phyloP scores from a whole-genome alignment of 2,113 vertebrate genomes.

The Prochilodus magdalenae region DNA sequence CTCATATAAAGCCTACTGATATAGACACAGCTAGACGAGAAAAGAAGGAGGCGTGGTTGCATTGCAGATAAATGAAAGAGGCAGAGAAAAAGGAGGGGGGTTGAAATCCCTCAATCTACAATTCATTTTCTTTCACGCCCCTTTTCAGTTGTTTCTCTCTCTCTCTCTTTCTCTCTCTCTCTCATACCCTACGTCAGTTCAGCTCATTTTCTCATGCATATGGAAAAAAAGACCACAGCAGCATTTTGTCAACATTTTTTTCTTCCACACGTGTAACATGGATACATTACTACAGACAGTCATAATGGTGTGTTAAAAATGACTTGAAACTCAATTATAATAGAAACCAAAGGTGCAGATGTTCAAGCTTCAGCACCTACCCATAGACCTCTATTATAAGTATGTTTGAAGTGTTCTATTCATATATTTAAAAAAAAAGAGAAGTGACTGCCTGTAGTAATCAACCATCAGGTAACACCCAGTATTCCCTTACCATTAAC shows the following conservation, averaged over 20 bases:
- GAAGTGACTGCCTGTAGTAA: no score
- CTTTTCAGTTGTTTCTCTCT: neutral
- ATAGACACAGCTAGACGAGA: slow-evolving; percentile 79
- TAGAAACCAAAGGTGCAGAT: neutral
- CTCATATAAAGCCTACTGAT: slow-evolving; percentile 74
- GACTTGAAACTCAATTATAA: neutral
- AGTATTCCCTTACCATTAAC: neutral
- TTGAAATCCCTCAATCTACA: slow-evolving; percentile 75
- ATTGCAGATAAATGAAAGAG: slow-evolving; percentile 75
- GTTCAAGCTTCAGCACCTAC: neutral
- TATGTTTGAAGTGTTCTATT: no score
- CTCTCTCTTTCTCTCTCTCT: slow-evolving; percentile 36
- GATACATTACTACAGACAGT: no score
- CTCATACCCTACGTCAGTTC: neutral
- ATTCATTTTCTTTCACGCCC: slow-evolving; percentile 70
- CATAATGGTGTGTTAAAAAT: neutral
- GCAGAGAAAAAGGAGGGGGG: slow-evolving; percentile 64
- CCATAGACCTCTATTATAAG: neutral
- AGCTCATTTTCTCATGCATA: slow-evolving; percentile 34
- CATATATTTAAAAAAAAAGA: no score
- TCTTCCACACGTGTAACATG: neutral
- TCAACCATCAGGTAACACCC: no score
- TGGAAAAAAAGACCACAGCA: neutral
- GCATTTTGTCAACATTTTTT: neutral
- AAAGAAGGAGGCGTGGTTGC: slow-evolving; percentile 77